Evolutionary conservation across 2,113 vertebrate genomes (phyloP).

Genomic region (Cottus gobio): DNA sequence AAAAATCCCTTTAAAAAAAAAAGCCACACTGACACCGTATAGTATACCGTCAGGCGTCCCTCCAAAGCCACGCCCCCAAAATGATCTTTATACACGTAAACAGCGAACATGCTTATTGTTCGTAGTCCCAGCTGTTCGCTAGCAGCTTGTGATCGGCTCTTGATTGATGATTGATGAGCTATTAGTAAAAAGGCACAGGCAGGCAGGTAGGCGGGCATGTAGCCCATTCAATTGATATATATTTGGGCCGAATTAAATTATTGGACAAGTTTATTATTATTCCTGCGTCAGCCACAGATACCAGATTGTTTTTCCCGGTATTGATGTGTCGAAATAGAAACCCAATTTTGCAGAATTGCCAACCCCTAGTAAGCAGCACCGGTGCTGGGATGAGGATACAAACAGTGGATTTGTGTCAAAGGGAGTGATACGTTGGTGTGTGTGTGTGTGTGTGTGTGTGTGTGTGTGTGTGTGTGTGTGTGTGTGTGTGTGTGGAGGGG

Average conservation of each 20-base stretch:
- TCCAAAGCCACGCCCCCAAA: background rate
- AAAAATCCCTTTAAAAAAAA: background rate
- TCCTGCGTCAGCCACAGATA: background rate
- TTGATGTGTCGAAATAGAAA: background rate
- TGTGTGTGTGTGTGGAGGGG: no score
- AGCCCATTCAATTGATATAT: background rate
- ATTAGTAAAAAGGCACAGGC: background rate
- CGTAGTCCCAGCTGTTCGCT: background rate
- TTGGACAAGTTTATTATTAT: background rate
- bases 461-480: slow-evolving; percentile 3
- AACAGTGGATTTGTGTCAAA: background rate
- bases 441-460: background rate
- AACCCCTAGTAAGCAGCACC: background rate
- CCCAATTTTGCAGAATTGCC: background rate
- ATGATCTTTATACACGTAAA: background rate
- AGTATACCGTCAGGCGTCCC: no score
- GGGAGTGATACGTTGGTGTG: slow-evolving; percentile 1
- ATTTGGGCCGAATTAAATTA: background rate
- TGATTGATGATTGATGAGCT: background rate
- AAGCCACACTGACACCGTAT: background rate
- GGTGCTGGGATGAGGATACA: background rate
- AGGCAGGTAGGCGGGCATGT: background rate
- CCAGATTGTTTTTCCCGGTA: background rate
- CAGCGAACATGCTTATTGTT: background rate
- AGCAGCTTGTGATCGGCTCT: background rate